A percentile compares a stretch with the other conserved stretches of the same genome.
These are phyloP conservation scores for Epirrhoe tristata DNA, from an alignment of 2,888 invertebrate species.

Conservation along the genomic window DNA sequence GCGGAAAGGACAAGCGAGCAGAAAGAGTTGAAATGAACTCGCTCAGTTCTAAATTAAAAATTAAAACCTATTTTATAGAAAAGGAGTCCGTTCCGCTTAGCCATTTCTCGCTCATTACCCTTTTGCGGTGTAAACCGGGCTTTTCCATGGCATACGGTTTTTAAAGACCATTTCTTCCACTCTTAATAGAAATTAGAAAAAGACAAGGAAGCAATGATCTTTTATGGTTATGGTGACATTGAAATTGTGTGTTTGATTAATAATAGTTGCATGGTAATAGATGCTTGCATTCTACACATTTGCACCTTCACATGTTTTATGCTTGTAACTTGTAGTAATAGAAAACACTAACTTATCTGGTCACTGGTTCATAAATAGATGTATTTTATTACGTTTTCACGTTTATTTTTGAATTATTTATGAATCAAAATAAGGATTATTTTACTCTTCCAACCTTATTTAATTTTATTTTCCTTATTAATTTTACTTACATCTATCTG, in stretches of 20 bases:
- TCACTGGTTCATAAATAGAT: not conserved
- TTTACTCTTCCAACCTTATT: not conserved
- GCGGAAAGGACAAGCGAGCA: too few species aligned
- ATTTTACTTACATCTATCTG: not conserved
- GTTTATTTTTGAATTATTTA: conserved; percentile 12
- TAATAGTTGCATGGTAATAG: conserved; percentile 26
- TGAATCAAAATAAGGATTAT: conserved; percentile 33
- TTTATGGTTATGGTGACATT: conserved; percentile 13
- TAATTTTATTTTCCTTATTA: not conserved
- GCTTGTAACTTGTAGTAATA: conserved; percentile 14
- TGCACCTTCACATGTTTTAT: conserved; percentile 25
- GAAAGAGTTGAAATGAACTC: too few species aligned
- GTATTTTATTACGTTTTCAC: not conserved
- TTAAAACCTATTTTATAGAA: too few species aligned
- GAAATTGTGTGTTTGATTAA: conserved; percentile 7
- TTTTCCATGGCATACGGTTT: too few species aligned
- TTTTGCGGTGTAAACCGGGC: too few species aligned
- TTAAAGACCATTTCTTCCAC: not conserved
- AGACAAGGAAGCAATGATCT: conserved; percentile 11
- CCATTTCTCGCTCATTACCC: too few species aligned
- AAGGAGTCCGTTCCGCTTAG: too few species aligned
- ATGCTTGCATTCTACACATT: conserved; percentile 26
- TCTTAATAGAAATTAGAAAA: too few species aligned
- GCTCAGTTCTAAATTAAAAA: too few species aligned
- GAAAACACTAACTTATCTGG: not conserved